Base-by-base conservation (phyloP, 2,113 vertebrate genomes). In the Loxodonta africana region DNA sequence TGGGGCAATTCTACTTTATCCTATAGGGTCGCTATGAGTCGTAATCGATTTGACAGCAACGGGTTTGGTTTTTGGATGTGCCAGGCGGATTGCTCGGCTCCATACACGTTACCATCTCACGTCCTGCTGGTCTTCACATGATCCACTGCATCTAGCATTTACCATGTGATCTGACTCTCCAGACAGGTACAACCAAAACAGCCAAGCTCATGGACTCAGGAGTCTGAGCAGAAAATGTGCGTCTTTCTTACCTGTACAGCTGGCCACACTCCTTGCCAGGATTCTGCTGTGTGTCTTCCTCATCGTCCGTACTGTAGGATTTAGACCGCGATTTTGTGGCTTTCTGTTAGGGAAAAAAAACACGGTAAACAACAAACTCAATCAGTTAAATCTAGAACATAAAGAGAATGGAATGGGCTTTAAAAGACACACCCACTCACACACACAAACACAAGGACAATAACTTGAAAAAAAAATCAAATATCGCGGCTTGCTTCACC, bases 251-350 rank as follows among this genome's bases (percentile, higher is more conserved):
- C 99, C 99, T 99, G 98, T 98, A 99, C 26, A 99, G 98, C 96
- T 99, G 99, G 77, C 99, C 99, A 0, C 60, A 88, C 46, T 99
- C 99, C 97, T 98, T 99, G 83, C 98, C 98, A 11, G 98, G 98
- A 63, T 99, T 99, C 96, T 99, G 99, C 96, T 98, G 98, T 67
- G 83, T 15, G 0, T 99, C 99, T 11, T 99, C 99, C 0, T 99
- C 99, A 0, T 99, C 99, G 2, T 99, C 99, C 48, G 98, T 96
- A 21, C 98, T 99, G 8, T 99, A 99, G 77, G 99, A 99, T 90
- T 99, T 99, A 97, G 99, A 98, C 71, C 98, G 99, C 87, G 99
- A 99, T 98, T 99, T 99, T 60, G 99, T 98, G 87, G 99, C 98
- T 97, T 98, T 99, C 99, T 99, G 99, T 95, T 95, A 62, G 97